These are phyloP conservation scores for Philotrypesis tridentata DNA, from an alignment of 1,140 invertebrate species.

Conservation along the genomic window DNA sequence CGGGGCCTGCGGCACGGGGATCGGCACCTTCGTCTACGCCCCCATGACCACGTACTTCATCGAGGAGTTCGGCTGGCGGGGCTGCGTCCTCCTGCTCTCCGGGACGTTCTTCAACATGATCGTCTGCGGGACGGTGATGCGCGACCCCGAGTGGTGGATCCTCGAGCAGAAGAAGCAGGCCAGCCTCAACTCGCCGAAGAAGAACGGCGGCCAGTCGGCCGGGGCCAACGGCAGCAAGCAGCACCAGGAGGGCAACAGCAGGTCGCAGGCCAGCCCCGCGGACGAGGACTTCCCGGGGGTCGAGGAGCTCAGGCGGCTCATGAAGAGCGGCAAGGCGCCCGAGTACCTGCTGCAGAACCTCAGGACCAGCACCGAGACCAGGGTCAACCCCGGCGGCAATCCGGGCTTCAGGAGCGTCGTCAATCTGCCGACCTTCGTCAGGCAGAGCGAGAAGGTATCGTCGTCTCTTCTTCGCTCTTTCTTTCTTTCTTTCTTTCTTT, in stretches of 20 bases:
- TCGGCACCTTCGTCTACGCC: conserved; percentile 90
- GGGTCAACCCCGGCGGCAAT: conserved; percentile 61
- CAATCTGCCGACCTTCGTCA: conserved; percentile 83
- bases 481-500: background rate
- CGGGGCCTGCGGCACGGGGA: conserved; percentile 93
- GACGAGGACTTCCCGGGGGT: conserved; percentile 76
- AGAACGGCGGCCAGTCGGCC: conserved; percentile 62
- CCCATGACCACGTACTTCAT: conserved; percentile 84
- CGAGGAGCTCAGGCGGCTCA: conserved; percentile 80
- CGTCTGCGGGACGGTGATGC: conserved; percentile 89
- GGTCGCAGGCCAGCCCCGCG: conserved; percentile 52
- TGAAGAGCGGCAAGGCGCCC: conserved; percentile 79
- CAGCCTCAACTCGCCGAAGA: conserved; percentile 55
- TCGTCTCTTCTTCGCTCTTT: too few species aligned
- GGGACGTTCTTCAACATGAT: conserved; percentile 88
- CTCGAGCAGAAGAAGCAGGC: conserved; percentile 76
- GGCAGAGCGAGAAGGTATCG: conserved; percentile 80
- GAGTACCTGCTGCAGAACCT: conserved; percentile 80
- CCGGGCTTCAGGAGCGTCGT: conserved; percentile 77
- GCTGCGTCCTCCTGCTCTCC: conserved; percentile 86
- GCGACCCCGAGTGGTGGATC: conserved; percentile 87
- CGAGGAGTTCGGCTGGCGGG: conserved; percentile 80
- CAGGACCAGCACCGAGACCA: conserved; percentile 73
- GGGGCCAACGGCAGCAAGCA: background rate
- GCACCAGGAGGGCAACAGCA: background rate